Conservation (phyloP, 2,797 vertebrate genomes). For the Catostomus latipinnis region DNA sequence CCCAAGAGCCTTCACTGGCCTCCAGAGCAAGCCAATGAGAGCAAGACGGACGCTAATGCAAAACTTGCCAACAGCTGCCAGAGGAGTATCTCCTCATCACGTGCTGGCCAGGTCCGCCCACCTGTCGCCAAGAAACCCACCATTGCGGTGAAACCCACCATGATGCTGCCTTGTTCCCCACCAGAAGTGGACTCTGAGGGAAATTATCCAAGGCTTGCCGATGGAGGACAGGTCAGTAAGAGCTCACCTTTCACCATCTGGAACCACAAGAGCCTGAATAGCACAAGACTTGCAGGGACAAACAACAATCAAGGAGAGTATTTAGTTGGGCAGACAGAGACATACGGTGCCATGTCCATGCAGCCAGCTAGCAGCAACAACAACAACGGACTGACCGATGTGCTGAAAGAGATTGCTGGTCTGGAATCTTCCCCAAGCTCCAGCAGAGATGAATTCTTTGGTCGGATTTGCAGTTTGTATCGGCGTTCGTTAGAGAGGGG, state of each 20-base stretch:
- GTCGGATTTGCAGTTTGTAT: constrained; percentile 92
- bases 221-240: constrained; percentile 73
- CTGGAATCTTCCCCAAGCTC: constrained; percentile 82
- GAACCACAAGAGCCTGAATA: constrained; percentile 86
- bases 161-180: constrained; percentile 87
- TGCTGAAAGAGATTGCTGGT: constrained; percentile 95
- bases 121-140: constrained; percentile 99
- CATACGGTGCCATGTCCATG: constrained; percentile 78
- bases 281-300: constrained; percentile 77
- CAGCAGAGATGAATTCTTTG: constrained; percentile 89
- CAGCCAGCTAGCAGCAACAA: constrained; percentile 83
- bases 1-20: constrained; percentile 94
- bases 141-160: constrained; percentile 97
- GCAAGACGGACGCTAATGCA: constrained; percentile 77
- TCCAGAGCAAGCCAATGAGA: constrained; percentile 68
- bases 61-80: constrained; percentile 82
- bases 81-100: constrained; percentile 72
- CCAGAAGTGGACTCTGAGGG: constrained; percentile 72
- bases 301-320: constrained; percentile 87
- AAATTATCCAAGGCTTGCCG: constrained; percentile 66
- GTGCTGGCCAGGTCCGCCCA: constrained; percentile 88
- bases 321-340: constrained; percentile 78
- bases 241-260: constrained; percentile 79
- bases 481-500: constrained; percentile 91
- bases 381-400: constrained; percentile 91